Evolutionary conservation across 2,888 invertebrate species (phyloP), one percentile per base, ranked within the genome.

Genomic region (Biston betularia): DNA sequence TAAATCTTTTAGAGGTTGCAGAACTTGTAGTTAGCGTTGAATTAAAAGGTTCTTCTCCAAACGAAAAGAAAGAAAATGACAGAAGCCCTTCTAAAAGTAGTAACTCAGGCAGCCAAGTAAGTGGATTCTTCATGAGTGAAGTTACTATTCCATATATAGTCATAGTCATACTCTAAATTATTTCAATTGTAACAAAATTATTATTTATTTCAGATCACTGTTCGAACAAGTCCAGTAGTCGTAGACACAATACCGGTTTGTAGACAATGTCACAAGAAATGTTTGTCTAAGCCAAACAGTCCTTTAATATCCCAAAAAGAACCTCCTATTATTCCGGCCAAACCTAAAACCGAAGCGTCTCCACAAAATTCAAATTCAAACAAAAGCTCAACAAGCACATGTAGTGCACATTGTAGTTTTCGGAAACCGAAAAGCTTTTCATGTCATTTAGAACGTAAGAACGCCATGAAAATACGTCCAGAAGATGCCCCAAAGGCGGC

Each of bases 221-320:
- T 97, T 64, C 95, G 96, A 79, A 97, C 97, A 58, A 96, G 96
- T 87, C 96, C 96, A 68, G 95, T 96, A 67, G 95, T 95, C 60
- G 95, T 96, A 69, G 97, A 96, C 88, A 95, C 96, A 65, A 94
- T 96, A 79, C 95, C 96, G 62, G 96, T 97, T 63, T 97, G 97
- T 89, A 95, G 96, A 74, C 96, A 96, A 87, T 97, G 97, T 89
- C 97, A 97, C 82, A 96, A 96, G 89, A 96, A 96, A 81, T 97
- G 97, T 89, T 94, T 96, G 72, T 94, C 95, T 8, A 94, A 94
- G 80, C 94, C 94, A 69, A 94, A 94, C 75, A 94, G 93, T 76
- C 94, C 93, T 8, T 82, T 93, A 76, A 81, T 93, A 65, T 90
- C 94, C 14, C 93, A 93, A 77, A 93, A 89, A 81, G 92, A 92